These are phyloP conservation scores for Petaurus breviceps DNA, from an alignment of 2,113 vertebrate species.

Conservation along the genomic window DNA sequence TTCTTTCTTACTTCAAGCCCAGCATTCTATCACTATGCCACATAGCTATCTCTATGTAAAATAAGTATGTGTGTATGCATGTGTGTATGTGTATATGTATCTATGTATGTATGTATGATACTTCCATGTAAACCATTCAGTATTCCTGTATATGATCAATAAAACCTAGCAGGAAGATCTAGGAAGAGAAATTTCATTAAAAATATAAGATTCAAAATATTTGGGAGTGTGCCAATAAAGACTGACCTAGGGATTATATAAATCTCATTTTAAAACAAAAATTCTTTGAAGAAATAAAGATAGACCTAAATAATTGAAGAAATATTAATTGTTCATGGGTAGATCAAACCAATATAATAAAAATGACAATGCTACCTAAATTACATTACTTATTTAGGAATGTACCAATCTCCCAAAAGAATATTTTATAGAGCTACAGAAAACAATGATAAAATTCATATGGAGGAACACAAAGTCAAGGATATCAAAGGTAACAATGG, in stretches of 20 bases:
- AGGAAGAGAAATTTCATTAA: not conserved
- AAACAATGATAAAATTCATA: not conserved
- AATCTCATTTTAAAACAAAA: not conserved
- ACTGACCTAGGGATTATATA: not conserved
- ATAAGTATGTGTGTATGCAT: too few relatives aligned
- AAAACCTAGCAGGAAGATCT: not conserved
- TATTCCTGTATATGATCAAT: not conserved
- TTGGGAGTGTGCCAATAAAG: not conserved
- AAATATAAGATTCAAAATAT: not conserved
- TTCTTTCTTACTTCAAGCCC: too few relatives aligned
- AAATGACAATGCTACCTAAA: not conserved
- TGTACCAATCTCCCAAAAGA: not conserved
- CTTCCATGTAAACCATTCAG: not conserved
- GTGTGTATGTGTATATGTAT: too few relatives aligned
- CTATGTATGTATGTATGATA: not conserved
- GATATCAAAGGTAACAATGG: not conserved
- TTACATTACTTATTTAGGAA: not conserved
- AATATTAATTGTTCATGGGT: not conserved
- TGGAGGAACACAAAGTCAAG: not conserved
- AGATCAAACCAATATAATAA: not conserved
- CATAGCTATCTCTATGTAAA: too few relatives aligned
- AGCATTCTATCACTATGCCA: too few relatives aligned
- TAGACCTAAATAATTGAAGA: not conserved
- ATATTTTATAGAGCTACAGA: not conserved
- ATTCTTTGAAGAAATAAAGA: not conserved